Conservation (phyloP, 2,888 invertebrate genomes). For the Scelioninae gen. 2 region DNA sequence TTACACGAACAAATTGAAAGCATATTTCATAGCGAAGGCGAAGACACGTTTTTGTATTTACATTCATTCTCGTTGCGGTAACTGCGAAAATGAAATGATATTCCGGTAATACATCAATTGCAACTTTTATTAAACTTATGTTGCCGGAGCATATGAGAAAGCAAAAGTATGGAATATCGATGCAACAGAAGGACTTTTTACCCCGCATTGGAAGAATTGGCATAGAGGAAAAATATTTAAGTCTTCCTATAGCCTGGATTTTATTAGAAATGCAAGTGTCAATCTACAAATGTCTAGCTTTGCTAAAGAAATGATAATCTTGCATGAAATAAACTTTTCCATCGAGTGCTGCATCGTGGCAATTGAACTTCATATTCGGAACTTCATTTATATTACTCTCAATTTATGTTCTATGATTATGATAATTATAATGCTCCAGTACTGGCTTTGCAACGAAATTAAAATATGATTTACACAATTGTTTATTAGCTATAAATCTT, state of each 20-base stretch:
- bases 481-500: not conserved
- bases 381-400: conserved; percentile 14
- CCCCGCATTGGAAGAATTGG: too few relatives aligned
- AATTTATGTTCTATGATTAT: conserved; percentile 3
- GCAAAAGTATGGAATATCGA: not conserved
- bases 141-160: not conserved
- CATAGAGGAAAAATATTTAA: too few relatives aligned
- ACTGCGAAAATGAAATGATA: conserved; percentile 47
- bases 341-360: not conserved
- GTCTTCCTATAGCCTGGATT: too few relatives aligned
- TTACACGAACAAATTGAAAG: conserved; percentile 53
- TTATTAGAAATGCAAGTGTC: too few relatives aligned
- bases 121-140: conserved; percentile 44
- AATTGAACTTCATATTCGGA: too few relatives aligned
- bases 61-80: conserved; percentile 52
- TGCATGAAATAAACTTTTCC: not conserved
- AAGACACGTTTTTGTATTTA: conserved; percentile 55
- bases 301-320: too few relatives aligned
- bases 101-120: conserved; percentile 47
- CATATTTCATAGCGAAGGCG: conserved; percentile 55
- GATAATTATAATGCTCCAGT: not conserved
- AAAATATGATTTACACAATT: conserved; percentile 8
- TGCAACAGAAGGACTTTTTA: not conserved
- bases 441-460: not conserved
- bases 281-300: too few relatives aligned